Base-by-base conservation (phyloP, 2,113 vertebrate genomes). In the Callithrix jacchus region DNA sequence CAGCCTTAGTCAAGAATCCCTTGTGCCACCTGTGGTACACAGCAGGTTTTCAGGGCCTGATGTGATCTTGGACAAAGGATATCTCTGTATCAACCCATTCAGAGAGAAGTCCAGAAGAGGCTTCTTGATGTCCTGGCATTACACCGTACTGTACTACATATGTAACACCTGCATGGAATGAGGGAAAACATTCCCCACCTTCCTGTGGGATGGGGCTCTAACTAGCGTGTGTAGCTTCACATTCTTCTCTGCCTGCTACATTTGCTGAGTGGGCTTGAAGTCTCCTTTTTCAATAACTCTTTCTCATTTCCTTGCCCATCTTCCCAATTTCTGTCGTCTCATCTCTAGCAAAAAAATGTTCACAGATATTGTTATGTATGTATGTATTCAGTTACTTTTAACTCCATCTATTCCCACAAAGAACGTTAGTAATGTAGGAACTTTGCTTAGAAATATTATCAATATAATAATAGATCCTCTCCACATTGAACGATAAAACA, bases 301-400 rank as follows among this genome's bases (percentile, higher is more conserved):
- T 30, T 5, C 2, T 0, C 61, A 64, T 32, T 64, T 64, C 47
- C 21, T 52, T 35, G 45, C 76, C 21, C 9, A 23, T 18, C n/a
- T 80, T 42, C 49, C 8, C 4, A 11, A 70, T 40, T 94, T 93
- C 27, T 91, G 40, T 61, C 54, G 23, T 61, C 71, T 89, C 64
- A 85, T 88, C 91, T 89, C 45, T 83, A 89, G 45, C 40, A 83
- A 85, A 79, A n/a, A 93, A 87, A 70, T 47, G 68, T 87, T 66
- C 18, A 85, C 27, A 86, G 40, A 13, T 76, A 40, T 35, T 18
- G 80, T 32, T 79, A 35, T 77, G 13, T 30, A 9, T 27, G 2
- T 9, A 21, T 37, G 25, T 45, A 58, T 80, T 37, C 20, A 64
- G 20, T 32, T 71, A 74, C 54, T 68, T 94, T 92, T 74, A 68